Conservation (phyloP, 2,113 vertebrate genomes). For the Polypterus bichir region DNA sequence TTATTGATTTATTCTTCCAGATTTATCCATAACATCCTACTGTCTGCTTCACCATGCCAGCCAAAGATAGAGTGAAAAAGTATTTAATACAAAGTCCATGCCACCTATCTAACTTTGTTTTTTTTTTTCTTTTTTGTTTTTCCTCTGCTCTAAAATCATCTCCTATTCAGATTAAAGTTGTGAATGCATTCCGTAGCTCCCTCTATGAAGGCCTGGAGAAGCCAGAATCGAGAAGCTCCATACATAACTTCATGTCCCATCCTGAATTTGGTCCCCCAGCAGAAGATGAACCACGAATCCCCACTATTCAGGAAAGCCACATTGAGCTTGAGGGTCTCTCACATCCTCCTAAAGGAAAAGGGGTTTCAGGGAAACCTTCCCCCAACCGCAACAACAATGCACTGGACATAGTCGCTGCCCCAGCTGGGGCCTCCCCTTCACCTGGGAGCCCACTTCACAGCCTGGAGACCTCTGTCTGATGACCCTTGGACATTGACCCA, state of each 20-base stretch:
- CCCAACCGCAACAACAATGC: slow-evolving; percentile 55
- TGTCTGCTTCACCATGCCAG: slow-evolving; percentile 2
- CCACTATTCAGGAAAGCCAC: slow-evolving; percentile 51
- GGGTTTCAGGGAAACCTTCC: slow-evolving; percentile 19
- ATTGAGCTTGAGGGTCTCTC: slow-evolving; percentile 49
- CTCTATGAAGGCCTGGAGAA: slow-evolving; percentile 76
- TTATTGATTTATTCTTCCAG: slow-evolving; percentile 30
- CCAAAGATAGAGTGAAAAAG: neutral
- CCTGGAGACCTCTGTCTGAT: slow-evolving; percentile 58
- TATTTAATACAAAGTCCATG: slow-evolving; percentile 12
- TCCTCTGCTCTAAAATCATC: slow-evolving; percentile 15
- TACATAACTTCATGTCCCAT: slow-evolving; percentile 94
- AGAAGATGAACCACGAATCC: slow-evolving; percentile 63
- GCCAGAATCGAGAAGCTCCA: slow-evolving; percentile 77
- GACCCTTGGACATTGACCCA: slow-evolving; percentile 30
- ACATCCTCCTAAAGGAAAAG: slow-evolving; percentile 34
- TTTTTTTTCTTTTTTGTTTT: slow-evolving; percentile 18
- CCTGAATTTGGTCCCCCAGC: slow-evolving; percentile 74
- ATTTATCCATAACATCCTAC: slow-evolving; percentile 8
- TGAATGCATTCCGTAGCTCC: slow-evolving; percentile 93
- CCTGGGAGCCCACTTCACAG: slow-evolving; percentile 46
- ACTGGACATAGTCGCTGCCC: slow-evolving; percentile 32
- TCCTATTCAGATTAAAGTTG: slow-evolving; percentile 81
- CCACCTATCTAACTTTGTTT: slow-evolving; percentile 15
- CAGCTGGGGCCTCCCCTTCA: slow-evolving; percentile 29